Evolutionary conservation across 92 coral and sea anemone species (phyloP), one percentile per base, ranked within the genome.

Genomic region (Siderastrea siderea): DNA sequence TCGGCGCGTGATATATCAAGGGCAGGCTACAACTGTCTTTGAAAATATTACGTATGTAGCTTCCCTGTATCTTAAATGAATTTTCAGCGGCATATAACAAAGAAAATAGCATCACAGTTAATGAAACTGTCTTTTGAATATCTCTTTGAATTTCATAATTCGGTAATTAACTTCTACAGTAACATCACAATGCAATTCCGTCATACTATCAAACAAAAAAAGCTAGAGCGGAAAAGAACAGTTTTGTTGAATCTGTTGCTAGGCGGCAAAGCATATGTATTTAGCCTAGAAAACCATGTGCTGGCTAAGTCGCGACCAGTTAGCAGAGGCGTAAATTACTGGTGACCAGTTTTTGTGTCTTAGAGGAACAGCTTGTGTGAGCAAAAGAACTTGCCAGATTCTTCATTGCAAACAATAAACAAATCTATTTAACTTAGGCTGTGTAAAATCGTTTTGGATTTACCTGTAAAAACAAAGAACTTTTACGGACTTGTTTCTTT

Each of bases 341-440:
- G 84, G 84, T 80, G 84, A 80, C 75, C 63, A 70, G 19, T 80
- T 3, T 64, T 17, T 51, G 64, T 51, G 74, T 80, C 84, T 38
- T 45, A 12, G 62, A 74, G 48, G 64, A 74, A 38, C 84, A 52
- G 74, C 61, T 80, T 64, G 84, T 67, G 64, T 65, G 12, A 71
- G 47, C 12, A 78, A 38, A 1, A 47, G 55, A 26, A 67, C 19
- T 19, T 3, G 38, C 59, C 53, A 16, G 11, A 11, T 2, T 38
- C 46, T 1, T 45, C 80, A 26, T 52, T 45, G 15, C 16, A 15
- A 2, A 54, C 17, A 77, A 57, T 2, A 77, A 59, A 7, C 48
- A 77, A 46, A 60, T 14, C 66, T 61, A 14, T 59, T 16, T 38
- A 59, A 6, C 14, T 6, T 12, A 26, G 38, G 38, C 0, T 26